Base-by-base conservation (phyloP, 1,140 invertebrate species). In the Coenobita brevimanus region DNA sequence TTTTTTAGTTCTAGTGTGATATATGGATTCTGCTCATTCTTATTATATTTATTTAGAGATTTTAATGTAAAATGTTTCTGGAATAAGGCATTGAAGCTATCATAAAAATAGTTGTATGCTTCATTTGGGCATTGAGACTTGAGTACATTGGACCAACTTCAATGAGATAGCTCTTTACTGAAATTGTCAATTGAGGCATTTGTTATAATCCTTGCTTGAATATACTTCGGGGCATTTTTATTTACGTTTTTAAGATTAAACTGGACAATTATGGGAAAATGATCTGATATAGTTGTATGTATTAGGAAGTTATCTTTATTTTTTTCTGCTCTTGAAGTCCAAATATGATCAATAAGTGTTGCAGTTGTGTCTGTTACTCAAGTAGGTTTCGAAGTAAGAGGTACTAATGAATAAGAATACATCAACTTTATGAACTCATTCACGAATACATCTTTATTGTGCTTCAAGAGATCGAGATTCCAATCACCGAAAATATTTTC, bases 301-400 rank as follows among this genome's bases (percentile, higher is more conserved):
- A 73, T 27, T 30, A 73, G 24, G 30, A 3, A 73, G 30, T 73
- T 73, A 30, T 3, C 38, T 6, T 17, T 10, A 73, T 73, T 30
- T 36, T 4, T 27, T 10, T 73, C 69, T 15, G 38, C 38, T 21
- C 36, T 2, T 33, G 30, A 73, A 15, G 69, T 38, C 33, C 69
- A 73, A 33, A 73, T 73, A 33, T 73, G 30, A 17, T 73, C 69
- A 73, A 13, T 73, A 15, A 73, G 30, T 30, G 33, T 30, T 21
- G 69, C 69, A 27, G 69, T 33, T 73, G 69, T 33, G 30, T 73
- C 69, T 73, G 69, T 73, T 27, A 73, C 13, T 33, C 69, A 27
- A 38, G 69, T 73, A 73, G 69, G 69, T 73, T 33, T 73, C 36
- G 69, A 27, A 3, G 38, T 73, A 27, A 33, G 38, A 15, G 69